Evolutionary conservation across 2,888 invertebrate genomes (phyloP), one percentile per base, ranked within the genome.

Genomic region (Drosophila meridiana): DNA sequence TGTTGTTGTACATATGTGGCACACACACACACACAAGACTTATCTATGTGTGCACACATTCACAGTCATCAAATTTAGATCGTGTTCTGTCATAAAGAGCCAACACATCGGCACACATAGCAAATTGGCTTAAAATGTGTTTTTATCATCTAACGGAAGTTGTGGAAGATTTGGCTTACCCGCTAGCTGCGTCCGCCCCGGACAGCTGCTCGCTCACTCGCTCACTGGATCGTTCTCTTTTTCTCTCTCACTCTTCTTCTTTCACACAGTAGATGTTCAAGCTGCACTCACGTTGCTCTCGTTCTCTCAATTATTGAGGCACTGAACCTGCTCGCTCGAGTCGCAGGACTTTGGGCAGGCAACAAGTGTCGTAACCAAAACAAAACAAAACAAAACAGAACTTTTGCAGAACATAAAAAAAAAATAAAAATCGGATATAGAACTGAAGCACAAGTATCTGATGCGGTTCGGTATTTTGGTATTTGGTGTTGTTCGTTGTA

Each of bases 121-220:
- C 52, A 79, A 78, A 78, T 78, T 78, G 76, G 79, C 70, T 64
- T 56, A 32, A 61, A 63, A 56, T 38, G 26, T 26, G 45, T 6
- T 20, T 32, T 20, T 32, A 55, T 47, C 32, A 50, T 65, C 65
- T 77, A 74, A 66, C 69, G 76, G 78, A 30, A 63, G 14, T 78
- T 73, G 42, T 78, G 47, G 52, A 65, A 73, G 50, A 62, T 73
- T 78, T 69, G 59, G 59, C 76, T 77, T 78, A 77, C 76, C 78
- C 40, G 60, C 59, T 72, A 40, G 47, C 62, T 55, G 34, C 56
- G 38, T 30, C 45, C 32, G 34, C 9, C 57, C 45, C 43, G 14
- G 32, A 36, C 50, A 30, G 32, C 45, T 14, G 9, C 28, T 65
- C 36, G 4, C 47, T 28, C 36, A 2, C 47, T 28, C 50, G 2